phyloP scores from a whole-genome alignment of 2,888 invertebrate species.

The Azorinus chamasolen region DNA sequence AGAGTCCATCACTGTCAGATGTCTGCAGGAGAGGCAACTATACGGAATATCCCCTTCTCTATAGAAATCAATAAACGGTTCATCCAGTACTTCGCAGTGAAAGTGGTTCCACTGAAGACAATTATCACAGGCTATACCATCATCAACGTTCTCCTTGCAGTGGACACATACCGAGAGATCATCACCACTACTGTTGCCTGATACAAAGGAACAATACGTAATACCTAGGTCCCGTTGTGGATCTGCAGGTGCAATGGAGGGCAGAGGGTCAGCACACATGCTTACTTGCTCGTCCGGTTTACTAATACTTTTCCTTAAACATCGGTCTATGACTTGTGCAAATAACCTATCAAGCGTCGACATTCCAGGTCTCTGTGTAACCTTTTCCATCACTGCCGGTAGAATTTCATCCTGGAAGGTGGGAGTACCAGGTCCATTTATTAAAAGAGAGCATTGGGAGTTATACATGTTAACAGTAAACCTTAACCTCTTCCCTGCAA shows the following conservation, averaged over 20 bases:
- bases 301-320: constrained; percentile 2
- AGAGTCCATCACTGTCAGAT: too few relatives aligned
- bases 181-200: too few relatives aligned
- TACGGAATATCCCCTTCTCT: too few relatives aligned
- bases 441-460: constrained; percentile 3
- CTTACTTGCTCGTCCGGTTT: not conserved
- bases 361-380: not conserved
- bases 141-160: not conserved
- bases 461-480: constrained; percentile 7
- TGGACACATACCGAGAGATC: not conserved
- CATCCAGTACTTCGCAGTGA: too few relatives aligned
- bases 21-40: too few relatives aligned
- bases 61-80: too few relatives aligned
- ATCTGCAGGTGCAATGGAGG: too few relatives aligned
- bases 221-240: too few relatives aligned
- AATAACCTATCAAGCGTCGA: constrained; percentile 1
- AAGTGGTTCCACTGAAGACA: too few relatives aligned
- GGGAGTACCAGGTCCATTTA: constrained; percentile 1
- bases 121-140: too few relatives aligned
- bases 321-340: constrained; percentile 5
- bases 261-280: too few relatives aligned
- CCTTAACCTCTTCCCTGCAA: constrained; percentile 1
- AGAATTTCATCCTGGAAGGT: constrained; percentile 8
- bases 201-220: too few relatives aligned
- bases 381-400: not conserved